Base-by-base conservation (phyloP, 2,797 vertebrate species). In the Rallus crepitans region DNA sequence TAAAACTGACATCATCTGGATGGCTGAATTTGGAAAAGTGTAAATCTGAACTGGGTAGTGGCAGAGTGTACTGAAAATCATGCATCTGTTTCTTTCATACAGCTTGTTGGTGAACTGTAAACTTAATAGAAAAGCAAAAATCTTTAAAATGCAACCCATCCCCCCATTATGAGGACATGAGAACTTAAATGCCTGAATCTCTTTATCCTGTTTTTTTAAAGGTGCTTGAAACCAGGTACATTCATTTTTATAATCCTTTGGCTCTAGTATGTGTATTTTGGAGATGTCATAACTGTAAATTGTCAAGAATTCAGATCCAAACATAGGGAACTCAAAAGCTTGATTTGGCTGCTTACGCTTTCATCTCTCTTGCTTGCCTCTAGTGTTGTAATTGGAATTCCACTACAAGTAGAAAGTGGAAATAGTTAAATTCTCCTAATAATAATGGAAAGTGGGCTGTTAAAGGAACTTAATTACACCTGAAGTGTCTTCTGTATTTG, bases 121-220 rank as follows among this genome's bases (percentile, higher is more conserved):
- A 57, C 40, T 30, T 80, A 7, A 12, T 42, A 42, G 28, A 52
- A 63, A 56, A 92, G 50, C 31, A 15, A 59, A 33, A 63, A 28
- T 9, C 27, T 14, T 25, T 27, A 11, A 63, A 76, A 65, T 56
- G 30, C n/a, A 59, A 30, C 33, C 68, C 3, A 2, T 20, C 21
- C 3, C 1, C 3, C 9, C 9, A 6, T 53, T 52, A 23, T 48
- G 55, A 55, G 82, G 45, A 53, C 20, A 37, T 15, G 47, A 27
- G 30, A 66, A 53, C 31, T 70, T 40, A 19, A 28, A 57, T 2
- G 6, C 25, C 64, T 57, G 76, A 76, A 11, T 84, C 7, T 7
- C 33, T 79, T 79, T 72, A 65, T 61, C 47, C 47, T 87, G 16
- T 39, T 83, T 68, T 68, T 93, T 93, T 80, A 73, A 83, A 88